Evolutionary conservation across 2,797 vertebrate species (phyloP), one percentile per base, ranked within the genome.

Genomic region (Etheostoma nigrum): DNA sequence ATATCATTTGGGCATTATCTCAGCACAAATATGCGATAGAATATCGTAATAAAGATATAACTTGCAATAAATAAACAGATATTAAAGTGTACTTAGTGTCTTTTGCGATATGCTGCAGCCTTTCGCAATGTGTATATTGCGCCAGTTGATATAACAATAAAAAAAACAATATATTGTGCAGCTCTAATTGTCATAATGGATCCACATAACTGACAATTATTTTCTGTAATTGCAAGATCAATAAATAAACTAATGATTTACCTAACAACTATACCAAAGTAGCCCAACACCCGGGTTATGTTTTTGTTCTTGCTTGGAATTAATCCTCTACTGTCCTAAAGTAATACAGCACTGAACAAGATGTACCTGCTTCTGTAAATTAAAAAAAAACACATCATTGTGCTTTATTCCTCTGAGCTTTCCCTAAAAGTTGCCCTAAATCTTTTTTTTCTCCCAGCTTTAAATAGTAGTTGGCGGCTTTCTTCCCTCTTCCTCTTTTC

Each of bases 401-500:
- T 48, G 53, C n/a, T 61, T 67, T 67, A 70, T 73, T 82, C 68
- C 69, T 55, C 19, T 54, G 70, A 80, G 61, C 71, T 67, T 67
- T 82, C 27, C 30, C 54, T 52, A 21, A 66, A 82, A 77, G 52
- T 30, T 76, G 57, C 69, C 65, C 48, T 89, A 72, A 81, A 64
- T 30, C 51, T 15, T 74, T 4, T 44, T 77, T 70, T 76, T 74
- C 72, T 77, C 52, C 10, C n/a, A 70, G 61, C 66, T 80, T 74
- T 72, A 74, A 79, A 88, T 68, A 81, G 76, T 66, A 84, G 58
- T 74, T 80, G 36, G 44, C 48, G 42, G 44, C 58, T 62, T 54
- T 54, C 40, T 74, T 68, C 21, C 48, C 70, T 69, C 45, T 58
- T 62, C 54, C 8, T 67, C 40, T 64, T 62, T 51, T 57, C 52